Evolutionary conservation across 2,888 invertebrate species (phyloP).

Genomic region (Lingula anatina): DNA sequence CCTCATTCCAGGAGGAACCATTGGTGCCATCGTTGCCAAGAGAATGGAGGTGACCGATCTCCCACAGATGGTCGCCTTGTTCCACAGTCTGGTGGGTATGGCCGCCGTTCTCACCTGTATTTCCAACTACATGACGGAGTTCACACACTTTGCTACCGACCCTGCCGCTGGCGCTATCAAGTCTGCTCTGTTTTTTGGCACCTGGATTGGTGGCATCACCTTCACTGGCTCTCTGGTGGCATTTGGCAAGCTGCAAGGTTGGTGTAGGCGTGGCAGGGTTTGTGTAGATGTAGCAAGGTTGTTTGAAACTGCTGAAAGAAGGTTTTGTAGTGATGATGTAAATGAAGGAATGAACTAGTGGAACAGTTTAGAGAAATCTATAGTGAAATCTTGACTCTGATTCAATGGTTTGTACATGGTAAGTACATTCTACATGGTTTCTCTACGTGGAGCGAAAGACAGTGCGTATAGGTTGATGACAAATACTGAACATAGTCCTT

Average conservation of each 20-base stretch:
- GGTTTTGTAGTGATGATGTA: too few species aligned
- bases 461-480: too few species aligned
- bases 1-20: conserved; percentile 59
- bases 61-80: conserved; percentile 84
- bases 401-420: too few species aligned
- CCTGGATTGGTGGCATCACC: conserved; percentile 84
- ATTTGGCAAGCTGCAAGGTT: conserved; percentile 79
- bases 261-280: conserved; percentile 2
- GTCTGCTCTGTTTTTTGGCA: conserved; percentile 79
- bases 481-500: too few species aligned
- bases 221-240: conserved; percentile 84
- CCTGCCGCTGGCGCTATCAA: conserved; percentile 70
- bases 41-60: conserved; percentile 71
- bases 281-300: too few species aligned
- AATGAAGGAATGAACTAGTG: too few species aligned
- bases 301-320: too few species aligned
- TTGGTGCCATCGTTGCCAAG: conserved; percentile 75
- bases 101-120: conserved; percentile 83
- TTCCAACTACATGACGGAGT: conserved; percentile 78
- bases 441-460: too few species aligned
- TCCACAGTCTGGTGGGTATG: conserved; percentile 77
- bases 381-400: too few species aligned
- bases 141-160: conserved; percentile 74
- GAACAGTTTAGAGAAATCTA: too few species aligned
- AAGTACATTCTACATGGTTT: too few species aligned